These are phyloP conservation scores for Callaeas wilsoni DNA, from an alignment of 2,113 vertebrate genomes.

Conservation along the genomic window DNA sequence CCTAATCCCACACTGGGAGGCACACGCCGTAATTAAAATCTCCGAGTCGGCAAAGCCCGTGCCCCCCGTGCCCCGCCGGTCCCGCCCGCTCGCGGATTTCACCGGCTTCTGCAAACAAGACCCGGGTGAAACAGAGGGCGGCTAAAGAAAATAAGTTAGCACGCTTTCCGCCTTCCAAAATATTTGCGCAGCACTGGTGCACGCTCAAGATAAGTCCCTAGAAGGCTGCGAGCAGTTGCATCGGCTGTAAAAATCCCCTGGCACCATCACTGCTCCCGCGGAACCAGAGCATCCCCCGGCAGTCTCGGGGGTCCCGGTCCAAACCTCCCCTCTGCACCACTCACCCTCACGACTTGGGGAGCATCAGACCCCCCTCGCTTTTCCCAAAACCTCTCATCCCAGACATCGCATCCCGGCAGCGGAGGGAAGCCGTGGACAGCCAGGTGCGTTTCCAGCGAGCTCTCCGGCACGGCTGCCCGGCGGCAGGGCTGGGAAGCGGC, in stretches of 20 bases:
- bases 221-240: background rate
- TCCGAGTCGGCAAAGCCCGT: background rate
- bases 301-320: background rate
- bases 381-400: background rate
- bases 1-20: conserved; percentile 9
- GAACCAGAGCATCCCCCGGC: background rate
- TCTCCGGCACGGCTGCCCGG: background rate
- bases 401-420: background rate
- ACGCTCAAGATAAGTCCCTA: background rate
- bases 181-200: background rate
- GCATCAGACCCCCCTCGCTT: accelerated
- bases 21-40: conserved; percentile 10
- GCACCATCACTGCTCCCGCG: background rate
- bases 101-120: background rate
- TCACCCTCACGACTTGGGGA: background rate
- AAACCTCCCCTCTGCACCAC: background rate
- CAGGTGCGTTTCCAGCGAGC: background rate
- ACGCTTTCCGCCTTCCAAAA: background rate
- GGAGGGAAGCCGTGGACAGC: background rate
- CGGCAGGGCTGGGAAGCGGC: background rate
- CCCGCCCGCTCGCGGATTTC: background rate
- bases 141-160: background rate
- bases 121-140: background rate
- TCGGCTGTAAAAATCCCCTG: background rate
- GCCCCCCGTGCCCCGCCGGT: background rate